phyloP scores from a whole-genome alignment of 1,140 invertebrate species.

The Pogonomyrmex californicus region DNA sequence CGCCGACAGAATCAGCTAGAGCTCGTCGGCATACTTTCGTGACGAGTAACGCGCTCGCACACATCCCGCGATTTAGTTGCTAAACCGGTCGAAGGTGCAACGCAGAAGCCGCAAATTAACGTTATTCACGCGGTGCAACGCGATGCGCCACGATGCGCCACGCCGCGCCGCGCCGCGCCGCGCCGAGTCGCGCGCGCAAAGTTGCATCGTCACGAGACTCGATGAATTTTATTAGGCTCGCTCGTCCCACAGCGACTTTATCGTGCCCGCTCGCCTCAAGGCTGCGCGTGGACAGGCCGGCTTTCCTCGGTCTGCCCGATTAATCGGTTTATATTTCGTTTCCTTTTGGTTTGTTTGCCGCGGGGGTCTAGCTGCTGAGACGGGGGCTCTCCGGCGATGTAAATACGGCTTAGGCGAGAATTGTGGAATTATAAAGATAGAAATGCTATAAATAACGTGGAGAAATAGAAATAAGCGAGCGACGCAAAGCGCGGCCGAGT shows the following conservation, averaged over 20 bases:
- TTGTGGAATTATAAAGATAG: conserved; percentile 56
- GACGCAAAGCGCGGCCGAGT: not conserved
- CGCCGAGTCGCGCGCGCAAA: not conserved
- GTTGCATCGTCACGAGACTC: conserved; percentile 59
- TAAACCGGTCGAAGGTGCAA: conserved; percentile 57
- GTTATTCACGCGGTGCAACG: conserved; percentile 45
- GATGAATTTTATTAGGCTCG: conserved; percentile 62
- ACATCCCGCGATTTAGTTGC: conserved; percentile 47
- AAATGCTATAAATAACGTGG: conserved; percentile 42
- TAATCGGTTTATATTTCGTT: conserved; percentile 54
- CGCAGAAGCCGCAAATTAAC: conserved; percentile 60
- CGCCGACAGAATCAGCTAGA: not conserved
- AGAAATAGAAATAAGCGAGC: conserved; percentile 30
- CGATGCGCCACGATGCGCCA: conserved; percentile 20
- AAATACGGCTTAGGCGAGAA: conserved; percentile 48
- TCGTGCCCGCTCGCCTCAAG: conserved; percentile 40
- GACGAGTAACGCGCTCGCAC: conserved; percentile 31
- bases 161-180: not conserved
- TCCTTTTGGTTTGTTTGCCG: conserved; percentile 33
- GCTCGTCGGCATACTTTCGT: conserved; percentile 37
- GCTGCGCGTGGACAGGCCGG: conserved; percentile 51
- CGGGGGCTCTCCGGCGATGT: not conserved
- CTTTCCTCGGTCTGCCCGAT: conserved; percentile 23
- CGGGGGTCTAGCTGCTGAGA: not conserved
- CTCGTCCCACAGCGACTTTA: conserved; percentile 58